Base-by-base conservation (phyloP, 2,888 invertebrate genomes). In the Pyrocoelia pectoralis region DNA sequence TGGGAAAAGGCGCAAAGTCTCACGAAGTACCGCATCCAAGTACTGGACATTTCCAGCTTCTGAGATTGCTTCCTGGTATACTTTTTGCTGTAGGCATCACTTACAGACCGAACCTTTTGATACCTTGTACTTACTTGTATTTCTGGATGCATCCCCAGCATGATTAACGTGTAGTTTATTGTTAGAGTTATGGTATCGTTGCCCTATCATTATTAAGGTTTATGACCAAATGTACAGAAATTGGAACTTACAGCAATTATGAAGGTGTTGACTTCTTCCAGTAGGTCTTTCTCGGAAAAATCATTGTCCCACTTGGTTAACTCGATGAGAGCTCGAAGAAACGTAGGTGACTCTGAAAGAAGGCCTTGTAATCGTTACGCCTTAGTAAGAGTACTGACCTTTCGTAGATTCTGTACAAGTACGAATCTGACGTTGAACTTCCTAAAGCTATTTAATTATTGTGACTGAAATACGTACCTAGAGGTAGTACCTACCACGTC, bases 21-120 rank as follows among this genome's bases (percentile, higher is more conserved):
- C 86, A 70, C 86, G 86, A 14, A 87, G 81, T 0, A 85, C 84
- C 68, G 84, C 77, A 68, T 86, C 86, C 54, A 85, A 70, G 68
- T 83, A 84, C 10, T 83, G 81, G 83, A 86, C 83, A 66, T 83
- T 82, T 56, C 77, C 72, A 40, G 86, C 68, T 72, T 86, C 85
- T 38, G 83, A 82, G 66, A 77, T 73, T 24, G 84, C 71, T 74
- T 86, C 71, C 19, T 69, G 85, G 70, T 72, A 80, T 65, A 75
- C 77, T 70, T 75, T 73, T n/a, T 78, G 72, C 62, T 62, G 18
- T 4, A 66, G 6, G 24, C n/a, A n/a, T n/a, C n/a, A n/a, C n/a
- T n/a, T n/a, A n/a, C n/a, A n/a, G n/a, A n/a, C n/a, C n/a, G n/a
- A n/a, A n/a, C n/a, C n/a, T n/a, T n/a, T n/a, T n/a, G n/a, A n/a